phyloP scores from a whole-genome alignment of 2,113 vertebrate species.

The Podarcis muralis region DNA sequence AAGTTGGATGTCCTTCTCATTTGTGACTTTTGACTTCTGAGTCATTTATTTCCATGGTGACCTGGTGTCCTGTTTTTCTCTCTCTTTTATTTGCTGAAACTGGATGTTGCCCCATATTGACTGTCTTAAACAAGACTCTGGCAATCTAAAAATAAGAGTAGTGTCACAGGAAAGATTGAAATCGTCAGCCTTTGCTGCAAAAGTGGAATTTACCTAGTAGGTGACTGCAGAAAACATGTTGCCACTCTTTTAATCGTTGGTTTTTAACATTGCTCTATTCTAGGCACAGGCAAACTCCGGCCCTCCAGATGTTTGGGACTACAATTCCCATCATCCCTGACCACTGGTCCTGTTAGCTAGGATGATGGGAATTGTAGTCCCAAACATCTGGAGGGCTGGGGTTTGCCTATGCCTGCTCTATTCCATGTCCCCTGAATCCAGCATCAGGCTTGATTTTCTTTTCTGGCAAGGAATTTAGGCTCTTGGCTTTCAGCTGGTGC shows the following conservation, averaged over 20 bases:
- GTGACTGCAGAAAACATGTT: constrained; percentile 28
- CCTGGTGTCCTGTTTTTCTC: background rate
- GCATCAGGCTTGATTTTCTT: background rate
- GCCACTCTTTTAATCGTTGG: constrained; percentile 26
- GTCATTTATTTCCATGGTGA: constrained; percentile 23
- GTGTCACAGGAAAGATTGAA: constrained; percentile 40
- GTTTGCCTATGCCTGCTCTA: background rate
- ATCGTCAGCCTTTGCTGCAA: constrained; percentile 30
- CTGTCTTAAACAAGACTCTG: background rate
- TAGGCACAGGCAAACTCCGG: background rate
- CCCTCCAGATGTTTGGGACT: no score
- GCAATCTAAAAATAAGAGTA: constrained; percentile 56
- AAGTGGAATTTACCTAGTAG: constrained; percentile 35
- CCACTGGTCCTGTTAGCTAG: no score
- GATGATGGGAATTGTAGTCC: no score
- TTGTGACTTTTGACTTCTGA: constrained; percentile 8
- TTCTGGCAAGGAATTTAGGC: background rate
- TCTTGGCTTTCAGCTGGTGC: constrained; percentile 11
- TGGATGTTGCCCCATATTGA: background rate
- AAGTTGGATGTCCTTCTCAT: background rate
- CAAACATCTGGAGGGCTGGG: no score
- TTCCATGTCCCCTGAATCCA: background rate
- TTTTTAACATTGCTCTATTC: constrained; percentile 21
- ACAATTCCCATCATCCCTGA: no score
- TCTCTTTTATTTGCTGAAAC: background rate